Conservation (phyloP, 2,888 invertebrate genomes). For the Andrena flavipes region DNA sequence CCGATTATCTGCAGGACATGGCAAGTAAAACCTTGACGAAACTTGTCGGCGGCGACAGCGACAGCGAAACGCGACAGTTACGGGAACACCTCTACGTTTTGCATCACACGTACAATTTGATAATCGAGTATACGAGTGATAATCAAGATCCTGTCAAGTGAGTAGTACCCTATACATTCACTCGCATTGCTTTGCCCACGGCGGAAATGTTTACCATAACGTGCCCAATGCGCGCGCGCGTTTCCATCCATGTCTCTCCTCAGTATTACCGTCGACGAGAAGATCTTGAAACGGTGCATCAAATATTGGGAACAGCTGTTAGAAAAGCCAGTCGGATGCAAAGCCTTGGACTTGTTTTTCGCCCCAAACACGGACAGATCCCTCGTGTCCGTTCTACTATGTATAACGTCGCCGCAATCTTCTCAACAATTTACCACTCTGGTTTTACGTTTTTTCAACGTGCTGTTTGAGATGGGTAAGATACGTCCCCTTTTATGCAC, state of each 20-base stretch:
- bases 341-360: conserved; percentile 94
- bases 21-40: conserved; percentile 88
- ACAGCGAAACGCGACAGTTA: conserved; percentile 89
- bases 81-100: conserved; percentile 88
- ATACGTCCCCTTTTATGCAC: conserved; percentile 77
- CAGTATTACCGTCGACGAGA: conserved; percentile 86
- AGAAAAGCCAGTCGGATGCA: conserved; percentile 92
- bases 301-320: conserved; percentile 95
- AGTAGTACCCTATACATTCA: conserved; percentile 17
- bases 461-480: conserved; percentile 89
- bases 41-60: conserved; percentile 88
- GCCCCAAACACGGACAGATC: conserved; percentile 88
- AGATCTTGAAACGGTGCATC: conserved; percentile 89
- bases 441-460: conserved; percentile 93
- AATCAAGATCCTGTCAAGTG: conserved; percentile 80
- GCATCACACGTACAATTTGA: conserved; percentile 89
- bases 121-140: conserved; percentile 87
- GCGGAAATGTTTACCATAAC: neutral
- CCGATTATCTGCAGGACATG: conserved; percentile 90
- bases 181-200: too few relatives aligned
- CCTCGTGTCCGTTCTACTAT: conserved; percentile 92
- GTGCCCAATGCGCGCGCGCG: too few relatives aligned
- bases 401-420: conserved; percentile 91
- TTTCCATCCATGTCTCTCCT: conserved; percentile 14
- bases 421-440: conserved; percentile 90